A percentile compares a stretch with the other conserved stretches of the same genome.
Conservation (phyloP, 2,888 invertebrate genomes). For the Craniophora ligustri region DNA sequence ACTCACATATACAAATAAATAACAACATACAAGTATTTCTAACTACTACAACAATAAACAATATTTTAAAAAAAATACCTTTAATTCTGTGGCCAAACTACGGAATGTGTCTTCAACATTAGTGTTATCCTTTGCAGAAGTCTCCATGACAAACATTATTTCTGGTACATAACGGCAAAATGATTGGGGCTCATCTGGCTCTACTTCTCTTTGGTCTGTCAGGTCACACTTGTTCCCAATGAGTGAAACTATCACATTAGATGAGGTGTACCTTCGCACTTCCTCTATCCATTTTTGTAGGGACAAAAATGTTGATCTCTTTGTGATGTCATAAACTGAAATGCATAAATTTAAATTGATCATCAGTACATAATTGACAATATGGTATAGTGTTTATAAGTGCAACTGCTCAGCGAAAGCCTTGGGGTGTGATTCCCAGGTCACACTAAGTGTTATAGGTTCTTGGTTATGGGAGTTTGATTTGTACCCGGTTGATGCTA, state of each 20-base stretch:
- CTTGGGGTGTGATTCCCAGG: too few relatives aligned
- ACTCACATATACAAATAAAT: too few relatives aligned
- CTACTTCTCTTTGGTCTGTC: slow-evolving; percentile 94
- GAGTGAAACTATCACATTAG: slow-evolving; percentile 95
- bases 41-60: too few relatives aligned
- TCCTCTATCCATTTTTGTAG: slow-evolving; percentile 99
- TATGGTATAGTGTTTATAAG: too few relatives aligned
- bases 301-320: slow-evolving; percentile 96
- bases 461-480: too few relatives aligned
- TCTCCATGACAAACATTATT: slow-evolving; percentile 95
- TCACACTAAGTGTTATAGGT: too few relatives aligned
- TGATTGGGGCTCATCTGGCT: slow-evolving; percentile 95
- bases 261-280: slow-evolving; percentile 97
- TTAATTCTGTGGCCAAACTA: slow-evolving; percentile 95
- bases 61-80: slow-evolving; percentile 88
- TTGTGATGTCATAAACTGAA: slow-evolving; percentile 98
- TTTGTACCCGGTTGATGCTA: too few relatives aligned
- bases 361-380: too few relatives aligned
- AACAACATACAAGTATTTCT: too few relatives aligned
- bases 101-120: slow-evolving; percentile 97
- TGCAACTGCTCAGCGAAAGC: too few relatives aligned
- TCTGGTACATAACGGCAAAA: slow-evolving; percentile 96
- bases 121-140: slow-evolving; percentile 96
- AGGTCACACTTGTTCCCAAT: slow-evolving; percentile 98
- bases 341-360: slow-evolving; percentile 7